phyloP scores from a whole-genome alignment of 2,888 invertebrate species.

The Zygaena filipendulae region DNA sequence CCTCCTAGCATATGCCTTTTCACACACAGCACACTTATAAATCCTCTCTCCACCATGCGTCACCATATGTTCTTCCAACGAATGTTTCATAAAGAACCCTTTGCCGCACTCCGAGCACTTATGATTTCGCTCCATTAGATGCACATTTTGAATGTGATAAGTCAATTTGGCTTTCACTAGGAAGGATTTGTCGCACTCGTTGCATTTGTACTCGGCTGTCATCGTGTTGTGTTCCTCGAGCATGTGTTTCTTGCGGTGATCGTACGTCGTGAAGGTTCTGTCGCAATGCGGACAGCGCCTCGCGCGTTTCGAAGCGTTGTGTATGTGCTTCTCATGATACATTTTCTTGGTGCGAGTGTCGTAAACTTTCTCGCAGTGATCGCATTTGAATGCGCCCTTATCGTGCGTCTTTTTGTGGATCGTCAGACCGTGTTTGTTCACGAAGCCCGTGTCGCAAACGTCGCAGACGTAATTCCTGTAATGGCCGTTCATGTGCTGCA shows the following conservation, averaged over 20 bases:
- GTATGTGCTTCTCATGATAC: slow-evolving; percentile 52
- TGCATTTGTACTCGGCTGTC: slow-evolving; percentile 47
- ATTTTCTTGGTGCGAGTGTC: slow-evolving; percentile 34
- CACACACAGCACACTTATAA: slow-evolving; percentile 42
- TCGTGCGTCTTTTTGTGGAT: slow-evolving; percentile 48
- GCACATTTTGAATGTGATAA: slow-evolving; percentile 50
- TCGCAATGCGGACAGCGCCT: slow-evolving; percentile 50
- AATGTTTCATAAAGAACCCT: slow-evolving; percentile 50
- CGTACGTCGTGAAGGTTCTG: slow-evolving; percentile 45
- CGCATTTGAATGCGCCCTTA: slow-evolving; percentile 38
- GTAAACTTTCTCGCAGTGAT: slow-evolving; percentile 45
- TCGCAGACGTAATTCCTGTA: slow-evolving; percentile 52
- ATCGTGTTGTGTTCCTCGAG: slow-evolving; percentile 37
- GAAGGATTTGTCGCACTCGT: slow-evolving; percentile 49
- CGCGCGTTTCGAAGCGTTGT: slow-evolving; percentile 38
- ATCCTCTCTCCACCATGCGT: slow-evolving; percentile 50
- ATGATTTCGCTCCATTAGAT: slow-evolving; percentile 51
- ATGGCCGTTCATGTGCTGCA: slow-evolving; percentile 56
- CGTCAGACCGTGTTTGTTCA: slow-evolving; percentile 42
- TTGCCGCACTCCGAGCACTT: slow-evolving; percentile 48
- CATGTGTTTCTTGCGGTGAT: slow-evolving; percentile 51
- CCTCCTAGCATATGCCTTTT: slow-evolving; percentile 48
- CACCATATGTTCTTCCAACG: slow-evolving; percentile 50
- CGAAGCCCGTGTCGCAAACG: slow-evolving; percentile 45
- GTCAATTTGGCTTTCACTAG: slow-evolving; percentile 49